Conservation (phyloP, 2,113 vertebrate species). For the Galbula dea region DNA sequence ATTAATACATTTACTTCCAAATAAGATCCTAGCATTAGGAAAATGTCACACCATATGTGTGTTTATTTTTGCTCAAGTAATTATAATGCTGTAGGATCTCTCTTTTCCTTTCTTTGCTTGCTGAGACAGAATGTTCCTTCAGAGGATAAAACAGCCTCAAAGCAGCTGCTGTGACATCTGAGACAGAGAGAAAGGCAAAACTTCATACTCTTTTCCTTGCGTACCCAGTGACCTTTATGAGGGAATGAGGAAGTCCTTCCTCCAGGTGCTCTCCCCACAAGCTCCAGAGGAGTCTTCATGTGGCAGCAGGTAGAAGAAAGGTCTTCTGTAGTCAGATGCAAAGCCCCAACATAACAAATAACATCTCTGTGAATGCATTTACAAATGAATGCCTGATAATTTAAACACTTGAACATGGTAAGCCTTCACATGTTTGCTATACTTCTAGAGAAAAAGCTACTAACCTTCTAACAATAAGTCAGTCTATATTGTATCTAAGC, state of each 20-base stretch:
- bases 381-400: neutral
- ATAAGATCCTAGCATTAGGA: slow-evolving; percentile 60
- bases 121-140: slow-evolving; percentile 66
- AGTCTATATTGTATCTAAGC: neutral
- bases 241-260: neutral
- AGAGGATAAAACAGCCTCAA: slow-evolving; percentile 54
- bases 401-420: rapidly evolving
- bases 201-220: neutral
- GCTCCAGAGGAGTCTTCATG: neutral
- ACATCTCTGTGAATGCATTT: neutral
- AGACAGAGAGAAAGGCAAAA: slow-evolving; percentile 35
- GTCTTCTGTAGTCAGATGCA: neutral
- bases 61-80: slow-evolving; percentile 68
- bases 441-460: neutral
- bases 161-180: slow-evolving; percentile 59
- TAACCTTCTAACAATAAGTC: neutral
- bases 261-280: neutral
- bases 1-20: slow-evolving; percentile 68
- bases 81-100: slow-evolving; percentile 55
- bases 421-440: neutral
- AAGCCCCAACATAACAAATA: neutral
- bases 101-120: slow-evolving; percentile 43
- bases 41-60: slow-evolving; percentile 71
- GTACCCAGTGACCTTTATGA: neutral
- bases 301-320: neutral